Base-by-base conservation (phyloP, 2,797 vertebrate species). In the Pempheris klunzingeri region DNA sequence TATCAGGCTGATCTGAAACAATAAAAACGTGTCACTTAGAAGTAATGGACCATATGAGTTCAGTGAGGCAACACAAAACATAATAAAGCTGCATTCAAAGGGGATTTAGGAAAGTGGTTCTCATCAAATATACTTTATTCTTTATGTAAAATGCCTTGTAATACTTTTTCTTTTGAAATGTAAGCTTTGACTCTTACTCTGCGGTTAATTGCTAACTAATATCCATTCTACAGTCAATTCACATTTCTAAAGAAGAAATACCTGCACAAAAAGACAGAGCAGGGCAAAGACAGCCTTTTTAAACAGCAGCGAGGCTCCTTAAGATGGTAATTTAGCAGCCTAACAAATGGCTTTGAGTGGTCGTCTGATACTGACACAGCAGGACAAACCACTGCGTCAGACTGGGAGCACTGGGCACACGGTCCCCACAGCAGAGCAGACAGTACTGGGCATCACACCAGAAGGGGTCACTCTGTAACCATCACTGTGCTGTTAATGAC, bases 401-500 rank as follows among this genome's bases (percentile, higher is more conserved):
- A 81, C 44, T 80, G 57, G 60, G 47, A 71, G 74, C 34, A 15
- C 18, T 70, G 80, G 65, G 74, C 34, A 8, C 36, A 14, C 53
- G 41, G 70, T 32, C 62, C 62, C 34, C 0, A 44, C n/a, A 66
- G 55, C 1, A 30, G 46, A 63, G 57, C 46, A 68, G 77, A 65
- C 75, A 76, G 73, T 39, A 69, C 77, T 71, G 83, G 86, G 78
- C 70, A 72, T 78, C 77, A 88, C 75, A 91, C 92, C 93, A 93
- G 92, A 93, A 93, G 93, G 90, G 93, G 93, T 93, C 93, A 93
- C 85, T 91, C 88, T 93, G 91, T 61, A 71, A 78, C 91, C 85
- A 78, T 75, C 80, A 38, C 91, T 80, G 74, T 24, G 14, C 64
- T 67, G 39, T 28, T 50, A 15, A 24, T 65, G 69, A 76, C 64